Evolutionary conservation across 2,888 invertebrate genomes (phyloP).

Genomic region (Notocelia uddmanniana): DNA sequence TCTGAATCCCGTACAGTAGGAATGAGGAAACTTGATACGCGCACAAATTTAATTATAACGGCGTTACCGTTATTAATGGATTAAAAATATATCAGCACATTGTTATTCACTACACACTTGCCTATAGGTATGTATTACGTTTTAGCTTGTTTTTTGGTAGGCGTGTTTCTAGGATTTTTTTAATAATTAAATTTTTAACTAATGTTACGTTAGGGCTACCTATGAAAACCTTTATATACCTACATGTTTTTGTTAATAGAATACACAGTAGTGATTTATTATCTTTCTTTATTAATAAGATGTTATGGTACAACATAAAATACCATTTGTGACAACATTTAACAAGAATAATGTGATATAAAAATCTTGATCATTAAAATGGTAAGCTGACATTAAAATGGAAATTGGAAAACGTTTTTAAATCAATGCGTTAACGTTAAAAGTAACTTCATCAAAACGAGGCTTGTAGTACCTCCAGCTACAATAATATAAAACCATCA

Average conservation of each 20-base stretch:
- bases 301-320: too few species aligned
- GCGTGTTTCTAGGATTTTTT: background rate
- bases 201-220: too few species aligned
- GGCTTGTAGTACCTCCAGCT: slow-evolving; percentile 48
- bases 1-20: slow-evolving; percentile 69
- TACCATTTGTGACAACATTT: too few species aligned
- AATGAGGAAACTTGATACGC: slow-evolving; percentile 75
- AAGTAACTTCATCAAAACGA: slow-evolving; percentile 7
- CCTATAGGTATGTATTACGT: background rate
- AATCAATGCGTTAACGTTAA: background rate
- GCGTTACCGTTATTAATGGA: slow-evolving; percentile 57
- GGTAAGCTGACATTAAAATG: too few species aligned
- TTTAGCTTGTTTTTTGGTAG: background rate
- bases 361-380: too few species aligned
- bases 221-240: too few species aligned
- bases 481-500: slow-evolving; percentile 52
- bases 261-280: too few species aligned
- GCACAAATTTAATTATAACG: slow-evolving; percentile 74
- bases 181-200: too few species aligned
- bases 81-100: slow-evolving; percentile 54
- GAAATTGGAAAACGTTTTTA: background rate
- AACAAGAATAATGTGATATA: too few species aligned
- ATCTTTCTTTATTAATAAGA: too few species aligned
- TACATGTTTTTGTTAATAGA: too few species aligned
- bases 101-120: slow-evolving; percentile 19